These are phyloP conservation scores for Apolygus lucorum DNA, from an alignment of 1,140 invertebrate genomes.

Conservation along the genomic window DNA sequence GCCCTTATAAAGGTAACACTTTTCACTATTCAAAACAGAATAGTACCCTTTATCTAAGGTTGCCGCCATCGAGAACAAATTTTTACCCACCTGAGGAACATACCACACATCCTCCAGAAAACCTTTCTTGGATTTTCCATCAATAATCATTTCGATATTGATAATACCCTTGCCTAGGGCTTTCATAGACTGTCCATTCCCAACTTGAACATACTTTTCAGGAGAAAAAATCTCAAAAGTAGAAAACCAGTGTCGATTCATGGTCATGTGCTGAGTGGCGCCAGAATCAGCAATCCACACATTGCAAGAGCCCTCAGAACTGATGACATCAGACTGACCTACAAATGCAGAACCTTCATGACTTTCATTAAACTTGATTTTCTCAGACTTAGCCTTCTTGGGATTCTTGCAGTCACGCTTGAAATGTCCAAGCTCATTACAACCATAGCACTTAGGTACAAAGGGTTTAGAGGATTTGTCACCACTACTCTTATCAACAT, in stretches of 20 bases:
- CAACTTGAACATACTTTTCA: slow-evolving; percentile 28
- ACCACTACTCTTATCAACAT: neutral
- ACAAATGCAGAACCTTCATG: neutral
- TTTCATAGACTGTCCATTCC: slow-evolving; percentile 30
- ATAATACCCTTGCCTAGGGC: slow-evolving; percentile 32
- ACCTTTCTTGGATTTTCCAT: too few relatives aligned
- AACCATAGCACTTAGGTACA: slow-evolving; percentile 4
- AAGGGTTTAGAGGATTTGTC: neutral
- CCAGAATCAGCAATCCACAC: neutral
- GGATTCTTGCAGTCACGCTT: slow-evolving; percentile 7
- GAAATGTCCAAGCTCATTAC: slow-evolving; percentile 16
- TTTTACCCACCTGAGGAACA: too few relatives aligned
- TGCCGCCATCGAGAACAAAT: too few relatives aligned
- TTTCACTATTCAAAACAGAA: too few relatives aligned
- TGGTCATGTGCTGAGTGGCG: neutral
- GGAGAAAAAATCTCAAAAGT: slow-evolving; percentile 28
- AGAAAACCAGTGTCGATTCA: slow-evolving; percentile 25
- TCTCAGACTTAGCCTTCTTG: neutral
- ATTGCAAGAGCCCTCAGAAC: neutral
- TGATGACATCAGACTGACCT: neutral
- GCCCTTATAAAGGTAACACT: too few relatives aligned
- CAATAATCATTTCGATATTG: too few relatives aligned
- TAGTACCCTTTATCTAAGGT: too few relatives aligned
- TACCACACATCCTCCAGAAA: too few relatives aligned
- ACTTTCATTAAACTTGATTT: too few relatives aligned